Conservation (phyloP, 1,140 invertebrate genomes). For the Ceratosolen solmsi region DNA sequence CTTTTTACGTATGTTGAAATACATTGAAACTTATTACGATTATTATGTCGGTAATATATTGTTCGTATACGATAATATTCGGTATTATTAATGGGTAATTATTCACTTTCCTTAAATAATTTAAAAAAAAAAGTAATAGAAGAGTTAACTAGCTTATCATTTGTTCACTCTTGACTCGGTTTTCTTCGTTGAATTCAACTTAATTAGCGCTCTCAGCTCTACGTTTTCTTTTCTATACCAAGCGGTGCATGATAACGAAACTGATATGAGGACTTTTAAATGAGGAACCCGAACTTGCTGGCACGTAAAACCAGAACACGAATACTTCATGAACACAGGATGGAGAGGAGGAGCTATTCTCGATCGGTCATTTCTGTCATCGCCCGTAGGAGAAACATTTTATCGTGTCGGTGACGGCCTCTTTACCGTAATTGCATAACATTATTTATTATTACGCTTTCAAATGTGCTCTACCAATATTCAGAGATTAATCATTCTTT, state of each 20-base stretch:
- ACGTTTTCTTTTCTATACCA: neutral
- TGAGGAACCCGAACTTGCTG: neutral
- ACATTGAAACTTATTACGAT: no score
- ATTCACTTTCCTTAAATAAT: no score
- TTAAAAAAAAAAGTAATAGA: no score
- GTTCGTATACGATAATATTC: no score
- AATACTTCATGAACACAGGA: conserved; percentile 4
- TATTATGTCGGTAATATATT: no score
- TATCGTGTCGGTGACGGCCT: neutral
- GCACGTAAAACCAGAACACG: conserved; percentile 30
- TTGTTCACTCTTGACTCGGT: neutral
- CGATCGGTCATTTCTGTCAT: conserved; percentile 35
- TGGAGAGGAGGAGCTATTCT: neutral
- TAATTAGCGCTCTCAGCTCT: conserved; percentile 12
- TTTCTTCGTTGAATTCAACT: neutral
- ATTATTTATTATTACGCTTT: neutral
- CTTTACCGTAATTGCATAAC: neutral
- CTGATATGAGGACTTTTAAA: conserved; percentile 14
- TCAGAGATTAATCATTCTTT: neutral
- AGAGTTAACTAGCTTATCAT: neutral
- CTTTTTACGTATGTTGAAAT: no score
- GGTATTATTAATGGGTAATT: no score
- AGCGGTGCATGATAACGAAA: neutral
- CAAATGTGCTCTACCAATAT: no score
- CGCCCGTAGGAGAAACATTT: neutral